These are phyloP conservation scores for Phymastichus coffea DNA, from an alignment of 1,140 invertebrate genomes.

Conservation along the genomic window DNA sequence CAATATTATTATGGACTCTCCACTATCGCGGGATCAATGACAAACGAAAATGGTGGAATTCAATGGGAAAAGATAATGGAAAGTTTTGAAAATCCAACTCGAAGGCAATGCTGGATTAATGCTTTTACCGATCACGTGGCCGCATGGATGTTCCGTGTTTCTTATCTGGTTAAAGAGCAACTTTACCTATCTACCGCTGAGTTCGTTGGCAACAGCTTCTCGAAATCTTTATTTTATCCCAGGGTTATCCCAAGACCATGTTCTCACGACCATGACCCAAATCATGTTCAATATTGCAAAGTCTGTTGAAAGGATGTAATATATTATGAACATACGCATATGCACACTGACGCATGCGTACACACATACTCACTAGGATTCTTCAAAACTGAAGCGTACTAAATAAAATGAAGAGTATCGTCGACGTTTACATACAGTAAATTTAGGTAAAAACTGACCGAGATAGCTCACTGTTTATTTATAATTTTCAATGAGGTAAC, in stretches of 20 bases:
- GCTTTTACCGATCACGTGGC: constrained; percentile 72
- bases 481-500: too few species aligned
- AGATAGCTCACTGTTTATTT: too few species aligned
- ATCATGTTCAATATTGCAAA: constrained; percentile 68
- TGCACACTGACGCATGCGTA: too few species aligned
- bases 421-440: too few species aligned
- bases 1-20: too few species aligned
- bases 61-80: constrained; percentile 71
- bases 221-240: too few species aligned
- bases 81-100: constrained; percentile 74
- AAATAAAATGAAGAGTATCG: too few species aligned
- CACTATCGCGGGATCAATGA: constrained; percentile 61
- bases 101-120: constrained; percentile 75
- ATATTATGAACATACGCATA: too few species aligned
- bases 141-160: constrained; percentile 70
- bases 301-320: constrained; percentile 71
- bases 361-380: too few species aligned
- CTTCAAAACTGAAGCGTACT: too few species aligned
- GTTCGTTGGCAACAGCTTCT: constrained; percentile 73
- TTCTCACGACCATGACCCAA: too few species aligned
- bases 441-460: too few species aligned
- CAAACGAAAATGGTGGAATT: constrained; percentile 67
- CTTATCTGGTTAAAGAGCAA: constrained; percentile 73
- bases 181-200: constrained; percentile 70
- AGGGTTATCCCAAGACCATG: constrained; percentile 71